These are phyloP conservation scores for Falco novaeseelandiae DNA, from an alignment of 2,797 vertebrate genomes.

Conservation along the genomic window DNA sequence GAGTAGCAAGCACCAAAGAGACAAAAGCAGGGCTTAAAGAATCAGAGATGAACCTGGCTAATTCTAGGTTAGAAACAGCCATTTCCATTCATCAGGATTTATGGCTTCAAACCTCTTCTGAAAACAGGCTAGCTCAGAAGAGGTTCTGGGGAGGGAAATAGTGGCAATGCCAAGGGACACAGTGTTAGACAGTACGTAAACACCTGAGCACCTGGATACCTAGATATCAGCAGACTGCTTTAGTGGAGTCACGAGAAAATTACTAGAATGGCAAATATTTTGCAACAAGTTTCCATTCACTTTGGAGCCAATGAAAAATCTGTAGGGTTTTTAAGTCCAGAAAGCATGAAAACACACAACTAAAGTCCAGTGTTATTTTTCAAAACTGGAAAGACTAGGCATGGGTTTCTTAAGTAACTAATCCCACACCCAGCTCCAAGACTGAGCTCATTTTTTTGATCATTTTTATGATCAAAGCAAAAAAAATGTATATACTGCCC, in stretches of 20 bases:
- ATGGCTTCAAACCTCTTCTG: neutral
- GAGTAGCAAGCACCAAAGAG: neutral
- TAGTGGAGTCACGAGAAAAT: neutral
- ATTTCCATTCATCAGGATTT: neutral
- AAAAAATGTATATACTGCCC: neutral
- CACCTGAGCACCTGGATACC: neutral
- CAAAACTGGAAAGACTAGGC: neutral
- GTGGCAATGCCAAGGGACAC: neutral
- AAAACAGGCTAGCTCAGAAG: neutral
- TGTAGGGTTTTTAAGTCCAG: neutral
- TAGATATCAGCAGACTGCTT: neutral
- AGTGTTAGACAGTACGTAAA: neutral
- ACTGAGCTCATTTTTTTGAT: neutral
- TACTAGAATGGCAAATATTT: neutral
- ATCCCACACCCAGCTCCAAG: neutral
- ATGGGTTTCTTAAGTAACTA: neutral
- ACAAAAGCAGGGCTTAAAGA: neutral
- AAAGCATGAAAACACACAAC: neutral
- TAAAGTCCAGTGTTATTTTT: neutral
- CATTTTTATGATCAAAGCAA: neutral
- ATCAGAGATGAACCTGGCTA: neutral
- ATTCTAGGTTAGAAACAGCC: neutral
- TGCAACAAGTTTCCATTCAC: neutral
- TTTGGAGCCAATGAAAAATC: neutral
- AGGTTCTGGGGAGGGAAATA: neutral